Percentiles rank a stretch among this genome's conserved stretches.
Evolutionary conservation across 2,888 invertebrate genomes (phyloP).

Genomic region (Merodon equestris): DNA sequence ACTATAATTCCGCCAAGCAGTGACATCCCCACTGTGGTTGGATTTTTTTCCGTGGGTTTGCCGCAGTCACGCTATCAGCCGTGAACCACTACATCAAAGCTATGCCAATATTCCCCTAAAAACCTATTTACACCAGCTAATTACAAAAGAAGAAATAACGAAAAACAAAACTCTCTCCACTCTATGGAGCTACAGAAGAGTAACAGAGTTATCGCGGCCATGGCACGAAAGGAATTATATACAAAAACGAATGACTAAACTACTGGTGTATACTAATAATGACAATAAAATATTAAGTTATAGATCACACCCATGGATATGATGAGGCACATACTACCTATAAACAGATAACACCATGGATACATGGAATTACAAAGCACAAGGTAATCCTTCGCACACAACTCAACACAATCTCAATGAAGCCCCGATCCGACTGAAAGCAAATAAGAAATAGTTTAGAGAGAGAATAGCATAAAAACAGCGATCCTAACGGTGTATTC

Average conservation of each 20-base stretch:
- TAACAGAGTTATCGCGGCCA: no score
- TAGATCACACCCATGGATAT: slow-evolving; percentile 29
- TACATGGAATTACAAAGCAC: slow-evolving; percentile 45
- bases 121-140: slow-evolving; percentile 36
- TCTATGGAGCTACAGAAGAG: background rate
- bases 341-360: slow-evolving; percentile 9
- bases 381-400: slow-evolving; percentile 59
- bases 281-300: background rate
- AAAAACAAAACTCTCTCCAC: slow-evolving; percentile 27
- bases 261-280: slow-evolving; percentile 15
- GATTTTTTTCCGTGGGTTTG: slow-evolving; percentile 10
- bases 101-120: slow-evolving; percentile 36
- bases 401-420: slow-evolving; percentile 60
- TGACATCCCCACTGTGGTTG: slow-evolving; percentile 25
- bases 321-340: slow-evolving; percentile 4
- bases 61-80: slow-evolving; percentile 57
- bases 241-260: slow-evolving; percentile 1
- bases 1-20: slow-evolving; percentile 44
- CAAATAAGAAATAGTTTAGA: slow-evolving; percentile 54
- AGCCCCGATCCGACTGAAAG: slow-evolving; percentile 64
- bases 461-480: slow-evolving; percentile 32
- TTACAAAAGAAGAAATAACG: slow-evolving; percentile 16
- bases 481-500: slow-evolving; percentile 34
- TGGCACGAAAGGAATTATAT: slow-evolving; percentile 11
- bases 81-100: slow-evolving; percentile 12